Conservation (phyloP, 2,113 vertebrate genomes). For the Raja brachyura region DNA sequence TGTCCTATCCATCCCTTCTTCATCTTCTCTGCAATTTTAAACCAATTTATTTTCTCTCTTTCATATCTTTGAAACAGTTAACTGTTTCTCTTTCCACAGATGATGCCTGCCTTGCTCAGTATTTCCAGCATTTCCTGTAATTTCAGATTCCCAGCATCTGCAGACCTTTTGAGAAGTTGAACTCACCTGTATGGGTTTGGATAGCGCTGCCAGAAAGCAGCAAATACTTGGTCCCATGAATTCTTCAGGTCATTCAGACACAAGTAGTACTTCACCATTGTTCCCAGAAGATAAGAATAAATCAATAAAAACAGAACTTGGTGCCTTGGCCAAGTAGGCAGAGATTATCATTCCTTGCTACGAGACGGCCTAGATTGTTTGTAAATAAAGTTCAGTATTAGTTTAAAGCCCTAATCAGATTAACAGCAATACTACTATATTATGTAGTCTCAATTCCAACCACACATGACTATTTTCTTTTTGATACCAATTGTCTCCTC, state of each 20-base stretch:
- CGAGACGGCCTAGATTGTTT: slow-evolving; percentile 4
- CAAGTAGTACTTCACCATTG: slow-evolving; percentile 87
- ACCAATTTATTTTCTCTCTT: no score
- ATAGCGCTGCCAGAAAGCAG: slow-evolving; percentile 89
- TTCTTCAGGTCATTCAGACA: slow-evolving; percentile 74
- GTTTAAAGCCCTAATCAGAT: not conserved
- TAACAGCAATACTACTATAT: no score
- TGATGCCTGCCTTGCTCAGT: no score
- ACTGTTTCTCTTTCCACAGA: no score
- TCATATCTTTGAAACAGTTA: no score
- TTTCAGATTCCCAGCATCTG: not conserved
- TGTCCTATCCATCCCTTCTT: no score
- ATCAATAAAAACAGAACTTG: not conserved
- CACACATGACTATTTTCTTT: not conserved
- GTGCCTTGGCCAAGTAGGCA: not conserved
- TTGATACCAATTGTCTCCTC: not conserved
- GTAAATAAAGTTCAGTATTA: not conserved
- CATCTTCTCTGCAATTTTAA: no score
- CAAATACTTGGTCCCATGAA: slow-evolving; percentile 93
- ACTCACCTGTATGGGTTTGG: slow-evolving; percentile 88
- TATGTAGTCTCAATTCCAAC: not conserved
- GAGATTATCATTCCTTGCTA: not conserved
- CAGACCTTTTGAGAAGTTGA: not conserved
- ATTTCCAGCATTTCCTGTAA: no score
- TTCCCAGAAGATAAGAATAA: slow-evolving; percentile 45